Percentiles rank a stretch among this genome's conserved stretches.
Conservation (phyloP, 1,140 invertebrate genomes). For the Drosophila asahinai region DNA sequence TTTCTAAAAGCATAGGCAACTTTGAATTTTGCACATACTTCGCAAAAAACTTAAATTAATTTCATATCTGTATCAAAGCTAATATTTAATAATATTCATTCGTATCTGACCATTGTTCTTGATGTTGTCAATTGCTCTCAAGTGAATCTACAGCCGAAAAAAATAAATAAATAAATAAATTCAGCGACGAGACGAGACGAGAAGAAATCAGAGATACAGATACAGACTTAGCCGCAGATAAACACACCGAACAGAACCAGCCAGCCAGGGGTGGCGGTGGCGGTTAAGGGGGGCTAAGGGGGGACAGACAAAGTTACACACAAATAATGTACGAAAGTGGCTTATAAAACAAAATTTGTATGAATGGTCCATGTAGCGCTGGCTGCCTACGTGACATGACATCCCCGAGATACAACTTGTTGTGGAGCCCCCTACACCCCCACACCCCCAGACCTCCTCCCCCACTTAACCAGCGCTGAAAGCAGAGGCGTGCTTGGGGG, state of each 20-base stretch:
- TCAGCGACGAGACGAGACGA: slow-evolving; percentile 13
- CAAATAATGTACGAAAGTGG: slow-evolving; percentile 81
- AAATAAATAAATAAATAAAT: slow-evolving; percentile 24
- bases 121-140: slow-evolving; percentile 41
- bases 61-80: neutral
- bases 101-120: slow-evolving; percentile 18
- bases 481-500: neutral
- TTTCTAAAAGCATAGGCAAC: no score
- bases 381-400: slow-evolving; percentile 77
- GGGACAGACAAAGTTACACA: slow-evolving; percentile 70
- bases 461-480: neutral
- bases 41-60: neutral
- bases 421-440: slow-evolving; percentile 36
- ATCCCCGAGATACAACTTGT: slow-evolving; percentile 77
- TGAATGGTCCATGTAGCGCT: slow-evolving; percentile 80
- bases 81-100: neutral
- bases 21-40: no score
- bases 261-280: slow-evolving; percentile 1
- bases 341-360: slow-evolving; percentile 84
- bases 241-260: slow-evolving; percentile 26
- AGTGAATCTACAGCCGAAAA: slow-evolving; percentile 37
- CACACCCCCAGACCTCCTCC: neutral
- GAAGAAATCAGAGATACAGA: slow-evolving; percentile 35
- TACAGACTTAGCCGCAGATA: slow-evolving; percentile 34
- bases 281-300: neutral